These are phyloP conservation scores for Lagria hirta DNA, from an alignment of 2,888 invertebrate species.

Conservation along the genomic window DNA sequence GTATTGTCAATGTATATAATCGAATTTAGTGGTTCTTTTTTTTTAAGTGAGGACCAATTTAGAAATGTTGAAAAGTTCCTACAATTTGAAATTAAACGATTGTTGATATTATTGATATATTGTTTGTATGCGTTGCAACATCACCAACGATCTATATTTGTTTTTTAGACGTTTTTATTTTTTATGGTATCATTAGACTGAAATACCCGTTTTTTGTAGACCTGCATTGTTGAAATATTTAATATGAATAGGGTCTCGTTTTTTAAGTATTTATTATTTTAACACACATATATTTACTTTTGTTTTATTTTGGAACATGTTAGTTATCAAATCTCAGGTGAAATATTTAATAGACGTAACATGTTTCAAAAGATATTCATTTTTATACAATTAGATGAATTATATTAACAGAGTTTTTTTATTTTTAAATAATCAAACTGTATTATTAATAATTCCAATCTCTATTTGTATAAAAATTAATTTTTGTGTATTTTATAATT, in stretches of 20 bases:
- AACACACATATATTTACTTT: slow-evolving; percentile 41
- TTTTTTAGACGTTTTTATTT: slow-evolving; percentile 28
- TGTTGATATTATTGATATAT: slow-evolving; percentile 38
- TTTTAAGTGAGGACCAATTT: slow-evolving; percentile 52
- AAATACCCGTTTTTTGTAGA: slow-evolving; percentile 32
- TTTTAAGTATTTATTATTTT: slow-evolving; percentile 28
- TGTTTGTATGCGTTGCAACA: slow-evolving; percentile 25
- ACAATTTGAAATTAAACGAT: slow-evolving; percentile 40
- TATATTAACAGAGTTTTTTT: too few species aligned
- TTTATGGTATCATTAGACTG: slow-evolving; percentile 32
- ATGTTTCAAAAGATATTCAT: slow-evolving; percentile 28
- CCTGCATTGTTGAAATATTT: slow-evolving; percentile 36
- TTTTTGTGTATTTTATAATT: slow-evolving; percentile 6
- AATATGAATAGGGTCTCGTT: slow-evolving; percentile 47
- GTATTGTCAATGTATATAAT: slow-evolving; percentile 47
- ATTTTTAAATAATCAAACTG: too few species aligned
- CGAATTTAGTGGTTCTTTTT: slow-evolving; percentile 44
- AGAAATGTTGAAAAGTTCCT: slow-evolving; percentile 52
- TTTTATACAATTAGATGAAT: slow-evolving; percentile 15
- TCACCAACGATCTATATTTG: slow-evolving; percentile 20
- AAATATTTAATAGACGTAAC: slow-evolving; percentile 30
- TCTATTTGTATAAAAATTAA: slow-evolving; percentile 13
- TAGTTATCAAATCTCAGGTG: slow-evolving; percentile 37
- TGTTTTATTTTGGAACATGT: slow-evolving; percentile 28
- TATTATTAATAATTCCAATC: too few species aligned